Evolutionary conservation across 2,888 invertebrate species (phyloP), one percentile per base, ranked within the genome.

Genomic region (Leucoma salicis): DNA sequence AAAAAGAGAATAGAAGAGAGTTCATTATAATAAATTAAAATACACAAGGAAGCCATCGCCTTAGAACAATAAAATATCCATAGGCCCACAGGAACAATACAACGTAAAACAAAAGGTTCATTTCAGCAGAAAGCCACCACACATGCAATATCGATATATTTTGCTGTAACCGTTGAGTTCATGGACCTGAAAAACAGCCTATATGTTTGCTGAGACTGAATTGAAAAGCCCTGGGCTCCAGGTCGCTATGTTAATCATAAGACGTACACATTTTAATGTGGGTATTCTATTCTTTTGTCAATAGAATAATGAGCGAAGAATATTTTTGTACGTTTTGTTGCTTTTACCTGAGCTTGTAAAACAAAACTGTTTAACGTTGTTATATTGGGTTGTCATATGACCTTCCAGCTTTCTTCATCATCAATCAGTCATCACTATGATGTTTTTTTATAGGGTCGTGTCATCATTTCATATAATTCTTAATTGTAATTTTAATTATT

Each of bases 191-290:
- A 62, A 54, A 50, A 43, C 49, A 36, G 44, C 47, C 39, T 63
- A 70, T 61, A 53, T 75, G 75, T 74, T 72, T 73, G 70, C 63
- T 38, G 49, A 71, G 70, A 67, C 68, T 75, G 72, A 72, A 78
- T 78, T 74, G 72, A 70, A 61, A 71, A 42, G 71, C 75, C 66
- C 42, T 46, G 42, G 65, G 74, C 71, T 74, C 29, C 65, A 64
- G 70, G 70, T 71, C 70, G 68, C 61, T 56, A 46, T 52, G 46
- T 52, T 57, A 49, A 50, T 60, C 47, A 49, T 40, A 41, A 11
- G 11, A 5, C 14, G 8, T 11, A 11, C 27, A 5, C 12, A 10
- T 27, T 27, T 27, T 27, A n/a, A n/a, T n/a, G n/a, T n/a, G n/a
- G n/a, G n/a, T n/a, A n/a, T n/a, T n/a, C n/a, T n/a, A n/a, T n/a